Conservation (phyloP, 2,113 vertebrate species). For the Catharus minimus region DNA sequence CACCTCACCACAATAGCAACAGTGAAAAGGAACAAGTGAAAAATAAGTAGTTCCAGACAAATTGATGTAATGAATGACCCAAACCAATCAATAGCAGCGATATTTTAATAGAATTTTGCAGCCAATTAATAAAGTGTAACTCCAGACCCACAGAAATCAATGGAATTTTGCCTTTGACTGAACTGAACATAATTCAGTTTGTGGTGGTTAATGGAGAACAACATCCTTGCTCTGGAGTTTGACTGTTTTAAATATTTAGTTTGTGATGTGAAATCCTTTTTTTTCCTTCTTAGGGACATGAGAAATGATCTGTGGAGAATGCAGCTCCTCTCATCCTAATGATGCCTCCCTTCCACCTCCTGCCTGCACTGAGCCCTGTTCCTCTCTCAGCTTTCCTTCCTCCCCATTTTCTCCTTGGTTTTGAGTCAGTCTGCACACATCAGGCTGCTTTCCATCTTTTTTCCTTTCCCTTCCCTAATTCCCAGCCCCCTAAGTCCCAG, state of each 20-base stretch:
- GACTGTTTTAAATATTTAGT: neutral
- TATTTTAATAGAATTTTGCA: neutral
- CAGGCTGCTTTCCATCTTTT: too few relatives aligned
- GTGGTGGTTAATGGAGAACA: neutral
- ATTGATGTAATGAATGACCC: neutral
- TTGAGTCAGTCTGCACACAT: too few relatives aligned
- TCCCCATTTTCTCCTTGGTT: too few relatives aligned
- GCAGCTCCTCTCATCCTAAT: too few relatives aligned
- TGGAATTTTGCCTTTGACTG: neutral
- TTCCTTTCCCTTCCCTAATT: too few relatives aligned
- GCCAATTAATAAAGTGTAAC: neutral
- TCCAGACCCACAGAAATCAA: neutral
- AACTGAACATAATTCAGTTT: neutral
- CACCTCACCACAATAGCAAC: neutral
- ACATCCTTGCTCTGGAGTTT: neutral
- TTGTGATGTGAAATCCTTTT: neutral
- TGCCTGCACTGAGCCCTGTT: too few relatives aligned
- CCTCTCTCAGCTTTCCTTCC: too few relatives aligned
- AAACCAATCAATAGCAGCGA: neutral
- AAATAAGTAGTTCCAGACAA: neutral
- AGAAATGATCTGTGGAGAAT: too few relatives aligned
- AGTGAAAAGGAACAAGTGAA: neutral
- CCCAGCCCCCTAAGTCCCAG: too few relatives aligned
- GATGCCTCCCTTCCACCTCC: too few relatives aligned
- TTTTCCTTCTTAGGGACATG: accelerated